These are phyloP conservation scores for Thymelicus sylvestris DNA, from an alignment of 2,888 invertebrate genomes.

Conservation along the genomic window DNA sequence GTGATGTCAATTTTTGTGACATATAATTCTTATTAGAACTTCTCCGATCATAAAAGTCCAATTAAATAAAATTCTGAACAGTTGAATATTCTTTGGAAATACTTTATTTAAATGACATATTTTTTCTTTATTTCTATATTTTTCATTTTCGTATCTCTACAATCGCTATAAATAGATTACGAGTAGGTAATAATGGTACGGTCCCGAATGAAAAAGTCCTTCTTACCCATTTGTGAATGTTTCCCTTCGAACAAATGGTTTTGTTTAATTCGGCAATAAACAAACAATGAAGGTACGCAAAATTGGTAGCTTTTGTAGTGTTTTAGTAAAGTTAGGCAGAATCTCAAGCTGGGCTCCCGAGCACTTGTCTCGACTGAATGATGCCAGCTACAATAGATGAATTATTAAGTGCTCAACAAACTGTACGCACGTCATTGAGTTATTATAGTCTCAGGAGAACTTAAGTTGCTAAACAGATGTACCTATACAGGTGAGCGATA, in stretches of 20 bases:
- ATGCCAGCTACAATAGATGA: background rate
- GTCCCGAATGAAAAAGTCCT: background rate
- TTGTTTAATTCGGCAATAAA: slow-evolving; percentile 7
- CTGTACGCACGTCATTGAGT: background rate
- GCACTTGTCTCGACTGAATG: background rate
- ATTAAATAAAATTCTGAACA: too few species aligned
- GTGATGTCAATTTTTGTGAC: too few species aligned
- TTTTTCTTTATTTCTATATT: background rate
- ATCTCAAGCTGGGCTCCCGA: background rate
- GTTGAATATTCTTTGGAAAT: too few species aligned
- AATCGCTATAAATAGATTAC: background rate
- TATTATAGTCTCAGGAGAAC: background rate
- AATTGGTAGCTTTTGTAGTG: slow-evolving; percentile 7
- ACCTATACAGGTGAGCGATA: too few species aligned
- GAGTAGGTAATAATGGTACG: background rate
- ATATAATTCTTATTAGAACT: too few species aligned
- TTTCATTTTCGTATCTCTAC: background rate
- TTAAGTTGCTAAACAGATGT: background rate
- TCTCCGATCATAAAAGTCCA: too few species aligned
- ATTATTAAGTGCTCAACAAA: background rate
- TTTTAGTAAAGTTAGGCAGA: background rate
- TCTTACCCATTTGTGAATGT: background rate
- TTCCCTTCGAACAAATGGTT: background rate
- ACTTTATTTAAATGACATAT: background rate
- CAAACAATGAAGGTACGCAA: slow-evolving; percentile 10